Evolutionary conservation across 2,113 vertebrate species (phyloP), one percentile per base, ranked within the genome.

Genomic region (Ranitomeya variabilis): DNA sequence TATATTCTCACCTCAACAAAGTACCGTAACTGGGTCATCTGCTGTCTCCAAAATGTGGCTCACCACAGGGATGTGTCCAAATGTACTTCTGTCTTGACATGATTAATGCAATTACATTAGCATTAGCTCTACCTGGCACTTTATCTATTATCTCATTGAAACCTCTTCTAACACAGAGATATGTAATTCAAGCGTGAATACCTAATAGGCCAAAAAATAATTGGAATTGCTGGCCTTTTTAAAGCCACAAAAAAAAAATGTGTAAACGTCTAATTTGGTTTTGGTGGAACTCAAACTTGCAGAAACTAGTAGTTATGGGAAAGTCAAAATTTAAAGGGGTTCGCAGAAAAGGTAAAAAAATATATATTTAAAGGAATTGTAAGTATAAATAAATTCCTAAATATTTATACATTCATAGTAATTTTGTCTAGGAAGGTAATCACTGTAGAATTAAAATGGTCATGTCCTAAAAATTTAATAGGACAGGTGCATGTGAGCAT

Each of bases 81-180:
- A 64, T 66, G 55, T 78, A 51, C 31, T 21, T n/a, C 57, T 23
- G 15, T 31, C 19, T 18, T 64, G 59, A 52, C 73, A 66, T 79
- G 71, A 86, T 86, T 86, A 86, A 78, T 79, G 59, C 59, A 45
- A 78, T 78, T 18, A 51, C 54, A 79, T 79, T 86, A 79, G 52
- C 84, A 73, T 85, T 51, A 82, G n/a, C 31, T 45, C 69, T 76
- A 13, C 57, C 62, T 62, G 26, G 57, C 45, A 60, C 52, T 21
- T 77, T 45, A 26, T 71, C 23, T 55, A 23, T 76, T 18, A 59
- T 86, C 73, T 86, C 73, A 73, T 78, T 86, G 57, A 45, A 52
- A 78, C 57, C 45, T 79, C 15, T 64, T 21, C 74, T 51, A 62
- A 66, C 11, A 74, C 18, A 62, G 52, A 21, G 55, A n/a, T 76